phyloP scores from a whole-genome alignment of 2,113 vertebrate genomes.

The Carassius auratus region DNA sequence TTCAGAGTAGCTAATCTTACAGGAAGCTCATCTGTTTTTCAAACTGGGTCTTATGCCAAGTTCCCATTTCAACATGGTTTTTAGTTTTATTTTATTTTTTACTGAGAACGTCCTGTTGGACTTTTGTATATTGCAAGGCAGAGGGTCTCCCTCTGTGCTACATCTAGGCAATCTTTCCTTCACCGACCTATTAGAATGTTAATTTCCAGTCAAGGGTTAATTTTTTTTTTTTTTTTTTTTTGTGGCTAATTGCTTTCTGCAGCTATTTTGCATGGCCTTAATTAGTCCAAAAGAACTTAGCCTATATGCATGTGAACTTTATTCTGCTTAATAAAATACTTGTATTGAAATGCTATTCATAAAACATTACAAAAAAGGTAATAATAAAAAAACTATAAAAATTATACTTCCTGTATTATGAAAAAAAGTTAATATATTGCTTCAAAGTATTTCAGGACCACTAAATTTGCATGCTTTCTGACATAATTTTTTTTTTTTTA shows the following conservation, averaged over 20 bases:
- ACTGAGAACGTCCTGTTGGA: conserved; percentile 51
- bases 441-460: no score
- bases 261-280: not conserved
- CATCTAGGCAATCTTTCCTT: conserved; percentile 44
- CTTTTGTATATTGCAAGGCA: conserved; percentile 69
- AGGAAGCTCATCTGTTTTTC: not conserved
- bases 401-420: no score
- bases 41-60: not conserved
- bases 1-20: not conserved
- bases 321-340: not conserved
- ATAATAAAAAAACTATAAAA: no score
- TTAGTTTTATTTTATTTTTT: conserved; percentile 49
- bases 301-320: not conserved
- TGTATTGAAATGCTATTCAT: not conserved
- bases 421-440: no score
- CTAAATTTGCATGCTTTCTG: no score
- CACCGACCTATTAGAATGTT: conserved; percentile 65
- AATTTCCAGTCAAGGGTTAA: not conserved
- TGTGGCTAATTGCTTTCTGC: no score
- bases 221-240: no score
- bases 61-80: not conserved
- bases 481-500: no score
- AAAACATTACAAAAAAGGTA: no score
- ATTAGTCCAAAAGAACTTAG: not conserved
- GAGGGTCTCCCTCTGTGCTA: conserved; percentile 48